Evolutionary conservation across 2,888 invertebrate genomes (phyloP).

Genomic region (Sceliomorpha sp.): DNA sequence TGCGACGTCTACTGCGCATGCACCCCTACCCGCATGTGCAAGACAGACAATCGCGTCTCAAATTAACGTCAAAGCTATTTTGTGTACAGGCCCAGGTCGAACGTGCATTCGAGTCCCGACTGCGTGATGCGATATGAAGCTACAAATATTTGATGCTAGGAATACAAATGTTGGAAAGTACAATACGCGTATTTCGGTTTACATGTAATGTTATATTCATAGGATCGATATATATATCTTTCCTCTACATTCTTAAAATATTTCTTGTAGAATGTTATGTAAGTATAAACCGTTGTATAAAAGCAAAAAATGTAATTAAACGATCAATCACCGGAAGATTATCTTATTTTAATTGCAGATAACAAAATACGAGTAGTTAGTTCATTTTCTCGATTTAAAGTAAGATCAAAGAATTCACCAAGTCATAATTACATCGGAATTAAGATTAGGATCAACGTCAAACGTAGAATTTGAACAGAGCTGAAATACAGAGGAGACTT

Average conservation of each 20-base stretch:
- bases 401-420: neutral
- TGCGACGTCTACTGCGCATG: neutral
- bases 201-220: no score
- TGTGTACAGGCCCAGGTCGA: slow-evolving; percentile 20
- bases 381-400: no score
- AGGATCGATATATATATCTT: no score
- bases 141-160: slow-evolving; percentile 23
- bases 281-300: no score
- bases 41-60: slow-evolving; percentile 30
- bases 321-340: no score
- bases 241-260: no score
- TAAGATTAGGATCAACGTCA: slow-evolving; percentile 6
- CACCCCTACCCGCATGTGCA: slow-evolving; percentile 32
- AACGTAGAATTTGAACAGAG: neutral
- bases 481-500: neutral
- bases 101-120: slow-evolving; percentile 31
- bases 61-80: slow-evolving; percentile 51
- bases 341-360: no score
- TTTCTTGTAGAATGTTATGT: no score
- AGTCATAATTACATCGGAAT: neutral
- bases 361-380: neutral
- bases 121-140: slow-evolving; percentile 9
- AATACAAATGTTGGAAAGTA: neutral
- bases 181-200: no score
- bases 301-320: no score